phyloP scores from a whole-genome alignment of 2,797 vertebrate genomes.

The Xiphorhynchus erythropygius region DNA sequence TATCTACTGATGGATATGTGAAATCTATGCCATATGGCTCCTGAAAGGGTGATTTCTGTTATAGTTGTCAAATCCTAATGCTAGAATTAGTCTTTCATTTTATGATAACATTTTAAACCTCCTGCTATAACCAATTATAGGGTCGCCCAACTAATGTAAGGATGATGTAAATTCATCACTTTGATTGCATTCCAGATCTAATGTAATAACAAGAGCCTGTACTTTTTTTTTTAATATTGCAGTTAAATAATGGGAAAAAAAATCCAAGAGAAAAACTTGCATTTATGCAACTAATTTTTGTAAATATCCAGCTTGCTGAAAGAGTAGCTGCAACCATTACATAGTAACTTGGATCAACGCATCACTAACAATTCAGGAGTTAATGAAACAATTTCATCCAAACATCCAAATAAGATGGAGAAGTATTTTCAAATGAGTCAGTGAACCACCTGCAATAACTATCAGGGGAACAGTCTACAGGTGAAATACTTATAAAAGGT shows the following conservation, averaged over 20 bases:
- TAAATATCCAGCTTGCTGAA: background rate
- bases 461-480: background rate
- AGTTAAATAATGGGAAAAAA: background rate
- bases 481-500: background rate
- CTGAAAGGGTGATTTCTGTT: background rate
- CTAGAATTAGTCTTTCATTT: background rate
- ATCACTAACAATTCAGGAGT: background rate
- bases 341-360: background rate
- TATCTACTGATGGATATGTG: background rate
- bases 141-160: background rate
- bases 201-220: accelerated
- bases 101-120: background rate
- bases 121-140: background rate
- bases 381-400: background rate
- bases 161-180: background rate
- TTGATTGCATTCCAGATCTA: background rate
- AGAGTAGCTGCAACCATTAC: background rate
- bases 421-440: background rate
- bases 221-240: background rate
- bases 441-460: background rate
- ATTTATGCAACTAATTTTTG: background rate
- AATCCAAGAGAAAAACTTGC: background rate
- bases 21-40: background rate
- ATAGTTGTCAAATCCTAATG: background rate
- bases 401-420: background rate